Evolutionary conservation across 2,113 vertebrate species (phyloP), one percentile per base, ranked within the genome.

Genomic region (Lepisosteus oculatus): DNA sequence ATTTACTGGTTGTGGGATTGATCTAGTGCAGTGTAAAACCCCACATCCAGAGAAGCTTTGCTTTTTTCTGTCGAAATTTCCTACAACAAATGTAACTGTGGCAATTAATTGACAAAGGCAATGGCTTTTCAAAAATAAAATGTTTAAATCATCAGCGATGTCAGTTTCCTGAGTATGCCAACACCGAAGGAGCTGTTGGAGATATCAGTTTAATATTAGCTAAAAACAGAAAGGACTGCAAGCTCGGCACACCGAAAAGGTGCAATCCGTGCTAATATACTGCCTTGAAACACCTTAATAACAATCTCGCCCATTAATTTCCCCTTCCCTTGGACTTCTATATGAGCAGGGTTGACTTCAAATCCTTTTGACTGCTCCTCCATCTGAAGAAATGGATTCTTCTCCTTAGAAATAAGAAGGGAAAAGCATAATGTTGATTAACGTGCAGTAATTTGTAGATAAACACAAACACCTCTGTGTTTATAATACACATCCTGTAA

Each of bases 1-100:
- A 94, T 94, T 94, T 93, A 93, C 92, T 92, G 89, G 90, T 92
- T 90, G 91, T 91, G 93, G 92, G 93, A 95, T 95, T 95, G 93
- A 95, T 95, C 93, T 91, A 90, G 92, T 90, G 75, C 90, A 91
- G 90, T 90, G 89, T 92, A 93, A 93, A 93, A 93, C 77, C 90
- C 89, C 89, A 29, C 87, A 92, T 92, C 87, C 90, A 88, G 82
- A 88, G 89, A 90, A 88, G 87, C 87, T 91, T 91, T 90, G 80
- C 88, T 91, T 92, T 93, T 92, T 89, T 78, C 64, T 89, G 80
- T 81, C 78, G 88, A 84, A 87, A 92, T 83, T 90, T 90, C 92
- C 91, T 93, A 92, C 92, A 92, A 90, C 90, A 93, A 93, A 91
- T 87, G 85, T 82, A 83, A 82, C 78, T 81, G 83, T 80, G 81